Base-by-base conservation (phyloP, 2,888 invertebrate genomes). In the Drosophila neutralis region DNA sequence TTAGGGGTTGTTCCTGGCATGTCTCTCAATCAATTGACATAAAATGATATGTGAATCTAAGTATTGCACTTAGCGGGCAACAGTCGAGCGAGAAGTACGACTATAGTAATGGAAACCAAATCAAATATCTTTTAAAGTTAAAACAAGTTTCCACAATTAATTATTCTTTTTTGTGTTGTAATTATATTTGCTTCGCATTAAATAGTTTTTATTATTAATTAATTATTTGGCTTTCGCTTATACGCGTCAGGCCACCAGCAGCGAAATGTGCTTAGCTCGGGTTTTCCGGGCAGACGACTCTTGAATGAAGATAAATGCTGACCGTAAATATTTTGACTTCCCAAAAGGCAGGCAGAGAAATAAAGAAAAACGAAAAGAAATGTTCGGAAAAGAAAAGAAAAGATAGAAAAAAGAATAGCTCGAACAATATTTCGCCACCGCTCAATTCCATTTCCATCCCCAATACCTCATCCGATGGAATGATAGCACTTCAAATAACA, bases 401-500 rank as follows among this genome's bases (percentile, higher is more conserved):
- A 13, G 69, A 69, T 67, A 76, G 64, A 71, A 71, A 79, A 83
- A 77, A 61, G 45, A 68, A 74, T 64, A 69, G 69, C 58, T 70
- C 72, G 56, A 62, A 64, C 76, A 80, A 78, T 83, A 81, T 78
- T 82, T 72, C 72, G 68, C 72, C 66, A 77, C 56, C 57, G 72
- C 66, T 69, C 69, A 78, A 82, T 79, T 82, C 64, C 80, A 87
- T 78, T 52, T 42, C 87, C 88, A 77, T 74, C 75, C 82, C 64
- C 66, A 66, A 65, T 56, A 61, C 59, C 63, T 68, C 68, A 73
- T 61, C 68, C 45, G 76, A 78, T 71, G 81, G 82, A 88, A 90
- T 90, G 88, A 89, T 90, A 84, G 71, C 82, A 85, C 80, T 87
- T 87, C 79, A 79, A 88, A 81, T 79, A 82, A 82, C 81, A 89